Evolutionary conservation across 92 coral and sea anemone species (phyloP).

Genomic region (Palythoa caribaeorum): DNA sequence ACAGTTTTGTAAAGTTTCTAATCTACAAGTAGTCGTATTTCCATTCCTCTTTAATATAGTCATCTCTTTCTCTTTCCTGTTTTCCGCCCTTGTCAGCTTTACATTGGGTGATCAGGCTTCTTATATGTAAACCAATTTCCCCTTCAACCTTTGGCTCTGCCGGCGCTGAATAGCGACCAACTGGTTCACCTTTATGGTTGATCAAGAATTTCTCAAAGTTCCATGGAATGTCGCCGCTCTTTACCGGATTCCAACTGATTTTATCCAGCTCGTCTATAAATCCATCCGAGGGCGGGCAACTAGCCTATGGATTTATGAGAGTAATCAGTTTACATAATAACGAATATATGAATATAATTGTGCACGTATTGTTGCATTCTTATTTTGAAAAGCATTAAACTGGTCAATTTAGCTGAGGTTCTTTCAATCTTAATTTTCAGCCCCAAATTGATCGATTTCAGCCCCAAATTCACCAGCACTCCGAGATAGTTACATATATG

Average conservation of each 20-base stretch:
- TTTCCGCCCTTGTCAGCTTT: background rate
- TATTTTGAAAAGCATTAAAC: too few species aligned
- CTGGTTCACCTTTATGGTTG: slow-evolving; percentile 91
- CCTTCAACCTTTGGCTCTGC: slow-evolving; percentile 72
- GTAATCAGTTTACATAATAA: background rate
- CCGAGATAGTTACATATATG: too few species aligned
- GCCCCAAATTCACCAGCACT: too few species aligned
- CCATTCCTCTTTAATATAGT: slow-evolving; percentile 28
- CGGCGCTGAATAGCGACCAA: slow-evolving; percentile 82
- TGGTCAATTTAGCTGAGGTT: too few species aligned
- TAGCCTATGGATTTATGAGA: slow-evolving; percentile 40
- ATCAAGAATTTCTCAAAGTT: slow-evolving; percentile 94
- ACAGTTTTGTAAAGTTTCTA: background rate
- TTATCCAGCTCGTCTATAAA: slow-evolving; percentile 72
- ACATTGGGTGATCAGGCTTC: slow-evolving; percentile 3
- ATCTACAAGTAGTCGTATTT: slow-evolving; percentile 44
- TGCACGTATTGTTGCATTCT: too few species aligned
- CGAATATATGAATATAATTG: too few species aligned
- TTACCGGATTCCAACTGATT: slow-evolving; percentile 85
- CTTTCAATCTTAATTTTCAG: too few species aligned
- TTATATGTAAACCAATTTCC: background rate
- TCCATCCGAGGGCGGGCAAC: slow-evolving; percentile 86
- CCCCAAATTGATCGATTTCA: too few species aligned
- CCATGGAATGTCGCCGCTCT: slow-evolving; percentile 91
- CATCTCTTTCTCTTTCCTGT: background rate